Evolutionary conservation across 2,113 vertebrate species (phyloP).

Genomic region (Platanista minor): DNA sequence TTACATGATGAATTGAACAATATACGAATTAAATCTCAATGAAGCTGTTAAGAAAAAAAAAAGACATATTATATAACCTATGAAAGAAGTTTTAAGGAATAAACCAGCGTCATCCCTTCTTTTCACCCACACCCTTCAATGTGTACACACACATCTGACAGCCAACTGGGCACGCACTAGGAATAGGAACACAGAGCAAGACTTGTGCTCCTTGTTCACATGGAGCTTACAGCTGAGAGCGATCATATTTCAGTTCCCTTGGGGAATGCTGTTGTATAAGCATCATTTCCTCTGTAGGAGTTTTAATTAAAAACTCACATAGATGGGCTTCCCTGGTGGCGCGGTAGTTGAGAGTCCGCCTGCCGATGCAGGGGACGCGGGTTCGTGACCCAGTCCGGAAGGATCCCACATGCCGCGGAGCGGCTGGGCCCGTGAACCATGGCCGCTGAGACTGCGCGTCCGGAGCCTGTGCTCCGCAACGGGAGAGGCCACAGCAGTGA

Average conservation of each 20-base stretch:
- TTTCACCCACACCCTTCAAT: not conserved
- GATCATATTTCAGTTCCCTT: accelerated
- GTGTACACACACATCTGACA: not conserved
- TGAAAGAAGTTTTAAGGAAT: not conserved
- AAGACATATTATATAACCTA: not conserved
- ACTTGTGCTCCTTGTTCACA: not conserved
- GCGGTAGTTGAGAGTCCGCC: too few relatives aligned
- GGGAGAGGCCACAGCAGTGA: too few relatives aligned
- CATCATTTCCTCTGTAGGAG: not conserved
- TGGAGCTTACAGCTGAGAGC: not conserved
- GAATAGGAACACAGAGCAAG: not conserved
- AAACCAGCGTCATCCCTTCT: not conserved
- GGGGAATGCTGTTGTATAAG: not conserved
- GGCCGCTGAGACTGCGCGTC: too few relatives aligned
- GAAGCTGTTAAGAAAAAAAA: not conserved
- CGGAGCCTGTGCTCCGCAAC: too few relatives aligned
- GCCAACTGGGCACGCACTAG: not conserved
- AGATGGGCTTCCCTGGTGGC: too few relatives aligned
- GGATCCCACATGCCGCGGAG: too few relatives aligned
- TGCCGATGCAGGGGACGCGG: too few relatives aligned
- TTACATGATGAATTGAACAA: not conserved
- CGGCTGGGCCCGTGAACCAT: too few relatives aligned
- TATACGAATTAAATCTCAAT: not conserved
- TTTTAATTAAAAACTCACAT: not conserved
- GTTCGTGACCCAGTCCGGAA: too few relatives aligned